These are phyloP conservation scores for Ochotona curzoniae DNA, from an alignment of 2,113 vertebrate species.

Conservation along the genomic window DNA sequence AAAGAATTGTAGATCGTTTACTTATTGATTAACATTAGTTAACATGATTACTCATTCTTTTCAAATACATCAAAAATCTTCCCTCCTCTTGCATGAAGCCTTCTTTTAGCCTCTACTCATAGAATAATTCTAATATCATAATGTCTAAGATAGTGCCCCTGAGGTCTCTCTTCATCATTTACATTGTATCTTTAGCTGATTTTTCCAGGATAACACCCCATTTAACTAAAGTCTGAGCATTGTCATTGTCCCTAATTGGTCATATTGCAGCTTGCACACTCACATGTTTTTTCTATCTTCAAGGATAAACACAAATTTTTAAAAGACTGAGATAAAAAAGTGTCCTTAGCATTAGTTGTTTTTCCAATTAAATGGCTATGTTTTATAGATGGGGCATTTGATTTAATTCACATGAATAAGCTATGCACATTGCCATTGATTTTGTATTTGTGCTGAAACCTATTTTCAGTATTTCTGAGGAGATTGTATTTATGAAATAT, in stretches of 20 bases:
- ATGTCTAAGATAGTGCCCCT: no score
- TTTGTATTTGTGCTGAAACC: background rate
- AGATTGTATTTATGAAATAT: background rate
- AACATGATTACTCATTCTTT: background rate
- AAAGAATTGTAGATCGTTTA: background rate
- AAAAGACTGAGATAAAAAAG: background rate
- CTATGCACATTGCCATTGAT: background rate
- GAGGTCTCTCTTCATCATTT: accelerated
- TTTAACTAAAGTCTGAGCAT: background rate
- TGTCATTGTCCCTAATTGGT: background rate
- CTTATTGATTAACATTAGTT: background rate
- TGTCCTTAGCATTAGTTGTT: background rate
- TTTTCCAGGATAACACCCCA: background rate
- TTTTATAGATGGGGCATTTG: background rate
- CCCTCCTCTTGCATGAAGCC: background rate
- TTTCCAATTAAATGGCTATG: background rate
- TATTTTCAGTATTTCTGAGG: background rate
- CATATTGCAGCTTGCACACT: background rate
- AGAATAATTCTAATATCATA: background rate
- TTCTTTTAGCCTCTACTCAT: background rate
- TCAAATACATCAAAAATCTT: background rate
- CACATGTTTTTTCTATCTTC: background rate
- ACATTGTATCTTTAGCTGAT: background rate
- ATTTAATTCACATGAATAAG: background rate
- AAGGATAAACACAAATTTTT: background rate